Percentiles rank a stretch among this genome's conserved stretches.
phyloP scores from a whole-genome alignment of 2,888 invertebrate genomes.

The Polyploca ridens region DNA sequence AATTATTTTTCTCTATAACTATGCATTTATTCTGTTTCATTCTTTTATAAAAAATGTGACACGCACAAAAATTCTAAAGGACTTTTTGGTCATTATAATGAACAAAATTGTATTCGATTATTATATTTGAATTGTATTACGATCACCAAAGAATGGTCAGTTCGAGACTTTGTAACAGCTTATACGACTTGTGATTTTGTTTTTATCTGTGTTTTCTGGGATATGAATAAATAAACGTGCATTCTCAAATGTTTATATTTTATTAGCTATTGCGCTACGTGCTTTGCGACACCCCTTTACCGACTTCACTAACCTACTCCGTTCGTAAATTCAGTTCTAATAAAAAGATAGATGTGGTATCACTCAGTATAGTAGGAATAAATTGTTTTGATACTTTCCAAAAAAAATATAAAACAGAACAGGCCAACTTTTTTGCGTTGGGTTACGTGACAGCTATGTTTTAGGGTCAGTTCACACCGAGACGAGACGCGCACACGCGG shows the following conservation, averaged over 20 bases:
- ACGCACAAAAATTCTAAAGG: constrained; percentile 9
- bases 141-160: constrained; percentile 28
- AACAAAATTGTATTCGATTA: constrained; percentile 6
- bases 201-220: constrained; percentile 49
- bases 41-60: background rate
- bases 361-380: too few species aligned
- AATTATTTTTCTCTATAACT: background rate
- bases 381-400: too few species aligned
- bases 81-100: background rate
- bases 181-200: constrained; percentile 65
- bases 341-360: too few species aligned
- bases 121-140: constrained; percentile 4
- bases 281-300: too few species aligned
- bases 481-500: too few species aligned
- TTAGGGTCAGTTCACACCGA: too few species aligned
- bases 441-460: too few species aligned
- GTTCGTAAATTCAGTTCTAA: too few species aligned
- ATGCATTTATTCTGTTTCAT: constrained; percentile 10
- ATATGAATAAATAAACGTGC: constrained; percentile 73
- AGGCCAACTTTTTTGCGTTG: too few species aligned
- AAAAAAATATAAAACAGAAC: too few species aligned
- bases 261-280: background rate
- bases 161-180: constrained; percentile 62
- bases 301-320: too few species aligned
- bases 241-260: constrained; percentile 43